Evolutionary conservation across 2,113 vertebrate species (phyloP).

Genomic region (Sphaerodactylus townsendi): DNA sequence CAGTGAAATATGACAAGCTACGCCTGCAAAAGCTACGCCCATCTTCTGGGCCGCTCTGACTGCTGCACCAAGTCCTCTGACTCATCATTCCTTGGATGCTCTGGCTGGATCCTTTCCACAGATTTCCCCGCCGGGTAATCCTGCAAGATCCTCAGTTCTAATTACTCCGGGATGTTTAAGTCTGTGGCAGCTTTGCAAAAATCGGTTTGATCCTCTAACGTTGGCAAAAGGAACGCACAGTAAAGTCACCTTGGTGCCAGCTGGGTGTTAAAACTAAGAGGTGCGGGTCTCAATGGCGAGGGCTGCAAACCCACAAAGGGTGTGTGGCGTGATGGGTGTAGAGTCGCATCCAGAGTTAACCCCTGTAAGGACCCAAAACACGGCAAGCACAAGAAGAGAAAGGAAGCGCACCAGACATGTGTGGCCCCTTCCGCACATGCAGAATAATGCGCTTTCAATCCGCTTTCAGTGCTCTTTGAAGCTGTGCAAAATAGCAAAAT

Average conservation of each 20-base stretch:
- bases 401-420: no score
- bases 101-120: background rate
- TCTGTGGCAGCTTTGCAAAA: background rate
- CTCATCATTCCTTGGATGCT: no score
- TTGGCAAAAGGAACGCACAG: slow-evolving; percentile 8
- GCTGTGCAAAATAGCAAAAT: no score
- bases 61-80: background rate
- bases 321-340: no score
- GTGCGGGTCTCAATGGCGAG: background rate
- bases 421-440: no score
- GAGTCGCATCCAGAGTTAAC: no score
- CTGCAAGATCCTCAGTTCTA: background rate
- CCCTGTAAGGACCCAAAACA: no score
- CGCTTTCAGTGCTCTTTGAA: no score
- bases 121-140: no score
- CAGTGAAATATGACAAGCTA: no score
- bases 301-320: background rate
- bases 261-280: background rate
- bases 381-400: background rate
- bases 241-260: background rate
- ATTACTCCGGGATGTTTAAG: slow-evolving; percentile 10
- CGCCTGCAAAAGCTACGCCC: background rate
- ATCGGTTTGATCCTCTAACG: background rate
- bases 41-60: background rate
- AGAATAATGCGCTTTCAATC: no score